Conservation (phyloP, 2,888 invertebrate genomes). For the Zygogramma bicolorata region DNA sequence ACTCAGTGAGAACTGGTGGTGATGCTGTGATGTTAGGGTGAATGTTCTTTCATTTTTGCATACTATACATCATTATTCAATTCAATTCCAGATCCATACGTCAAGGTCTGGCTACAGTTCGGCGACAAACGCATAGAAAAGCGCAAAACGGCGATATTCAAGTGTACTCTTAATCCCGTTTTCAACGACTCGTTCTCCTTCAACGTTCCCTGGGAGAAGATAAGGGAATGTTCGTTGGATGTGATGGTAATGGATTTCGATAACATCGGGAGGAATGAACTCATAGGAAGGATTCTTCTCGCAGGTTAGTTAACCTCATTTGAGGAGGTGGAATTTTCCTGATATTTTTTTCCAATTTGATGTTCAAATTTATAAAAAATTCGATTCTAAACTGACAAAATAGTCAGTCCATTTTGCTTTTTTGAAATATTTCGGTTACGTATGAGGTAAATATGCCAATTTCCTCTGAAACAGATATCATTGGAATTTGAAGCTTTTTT, state of each 20-base stretch:
- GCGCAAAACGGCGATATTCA: constrained; percentile 94
- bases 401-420: no score
- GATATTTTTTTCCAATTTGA: neutral
- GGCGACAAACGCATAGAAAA: constrained; percentile 96
- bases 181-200: constrained; percentile 97
- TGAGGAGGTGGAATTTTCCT: constrained; percentile 22
- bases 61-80: neutral
- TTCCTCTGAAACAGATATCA: no score
- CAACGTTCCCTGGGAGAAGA: constrained; percentile 97
- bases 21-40: no score
- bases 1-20: no score
- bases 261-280: constrained; percentile 93
- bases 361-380: no score
- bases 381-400: no score
- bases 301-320: constrained; percentile 75
- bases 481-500: no score
- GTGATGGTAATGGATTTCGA: constrained; percentile 98
- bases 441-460: no score
- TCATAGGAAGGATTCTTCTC: constrained; percentile 91
- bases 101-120: constrained; percentile 97
- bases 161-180: constrained; percentile 93
- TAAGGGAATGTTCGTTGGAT: constrained; percentile 92
- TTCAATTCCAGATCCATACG: constrained; percentile 88
- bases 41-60: no score
- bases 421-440: no score